Conservation (phyloP, 2,113 vertebrate genomes). For the Ursus arctos region DNA sequence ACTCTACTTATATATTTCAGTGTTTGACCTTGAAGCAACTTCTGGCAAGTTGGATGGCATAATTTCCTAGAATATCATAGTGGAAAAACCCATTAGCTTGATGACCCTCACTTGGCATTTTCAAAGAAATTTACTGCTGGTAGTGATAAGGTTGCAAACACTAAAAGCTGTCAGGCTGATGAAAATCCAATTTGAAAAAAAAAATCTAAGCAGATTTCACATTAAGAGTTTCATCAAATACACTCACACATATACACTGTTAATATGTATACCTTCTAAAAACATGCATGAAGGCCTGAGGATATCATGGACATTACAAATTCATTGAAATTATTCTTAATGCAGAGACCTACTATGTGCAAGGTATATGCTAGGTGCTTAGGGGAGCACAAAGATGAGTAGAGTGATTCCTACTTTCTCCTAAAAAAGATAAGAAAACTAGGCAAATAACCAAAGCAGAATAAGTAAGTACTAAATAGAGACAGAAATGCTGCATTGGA, state of each 20-base stretch:
- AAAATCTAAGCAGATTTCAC: constrained; percentile 51
- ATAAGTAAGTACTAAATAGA: constrained; percentile 6
- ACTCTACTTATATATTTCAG: constrained; percentile 65
- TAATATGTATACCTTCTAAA: constrained; percentile 46
- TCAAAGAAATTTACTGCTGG: constrained; percentile 73
- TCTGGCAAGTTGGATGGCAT: constrained; percentile 61
- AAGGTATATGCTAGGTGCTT: not conserved
- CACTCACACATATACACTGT: not conserved
- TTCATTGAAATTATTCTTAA: constrained; percentile 15
- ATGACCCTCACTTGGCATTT: constrained; percentile 72
- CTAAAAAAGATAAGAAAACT: not conserved
- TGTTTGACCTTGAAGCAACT: constrained; percentile 73
- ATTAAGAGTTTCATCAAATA: constrained; percentile 32
- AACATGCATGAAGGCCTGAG: not conserved
- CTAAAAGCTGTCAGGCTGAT: constrained; percentile 67
- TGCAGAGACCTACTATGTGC: not conserved
- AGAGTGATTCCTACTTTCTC: not conserved
- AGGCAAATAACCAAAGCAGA: constrained; percentile 36
- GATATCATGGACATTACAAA: not conserved
- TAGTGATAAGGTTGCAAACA: constrained; percentile 72
- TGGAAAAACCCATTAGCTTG: constrained; percentile 75
- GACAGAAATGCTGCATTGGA: not conserved
- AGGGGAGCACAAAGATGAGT: not conserved
- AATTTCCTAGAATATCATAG: constrained; percentile 75
- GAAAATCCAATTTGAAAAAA: constrained; percentile 63